These are phyloP conservation scores for Sisor rabdophorus DNA, from an alignment of 2,113 vertebrate genomes.

Conservation along the genomic window DNA sequence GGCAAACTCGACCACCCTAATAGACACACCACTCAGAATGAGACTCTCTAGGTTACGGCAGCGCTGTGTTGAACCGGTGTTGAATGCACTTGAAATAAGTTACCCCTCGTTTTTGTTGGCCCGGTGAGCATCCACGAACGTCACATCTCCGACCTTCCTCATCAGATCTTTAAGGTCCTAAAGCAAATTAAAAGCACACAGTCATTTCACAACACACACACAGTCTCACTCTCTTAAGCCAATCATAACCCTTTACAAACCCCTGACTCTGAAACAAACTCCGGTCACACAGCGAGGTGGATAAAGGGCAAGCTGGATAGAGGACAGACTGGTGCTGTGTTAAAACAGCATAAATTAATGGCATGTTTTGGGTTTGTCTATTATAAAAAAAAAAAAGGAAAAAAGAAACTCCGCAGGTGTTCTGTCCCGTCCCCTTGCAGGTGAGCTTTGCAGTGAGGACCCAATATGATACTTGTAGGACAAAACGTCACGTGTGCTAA, in stretches of 20 bases:
- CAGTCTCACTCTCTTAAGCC: too few relatives aligned
- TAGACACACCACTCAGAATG: not conserved
- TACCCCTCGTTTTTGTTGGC: constrained; percentile 90
- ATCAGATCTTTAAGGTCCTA: constrained; percentile 93
- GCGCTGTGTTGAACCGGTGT: not conserved
- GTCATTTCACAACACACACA: not conserved
- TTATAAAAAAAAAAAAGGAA: not conserved
- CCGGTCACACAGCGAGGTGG: not conserved
- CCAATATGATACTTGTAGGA: not conserved
- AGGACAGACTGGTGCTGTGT: not conserved
- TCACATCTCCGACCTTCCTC: constrained; percentile 91
- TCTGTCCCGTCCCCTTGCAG: not conserved
- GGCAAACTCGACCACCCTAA: constrained; percentile 88
- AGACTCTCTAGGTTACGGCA: not conserved
- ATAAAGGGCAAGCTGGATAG: not conserved
- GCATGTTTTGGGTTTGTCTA: not conserved
- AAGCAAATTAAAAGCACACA: constrained; percentile 54
- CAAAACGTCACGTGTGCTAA: not conserved
- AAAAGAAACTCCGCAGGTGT: not conserved
- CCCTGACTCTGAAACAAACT: constrained; percentile 11
- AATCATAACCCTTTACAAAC: not conserved
- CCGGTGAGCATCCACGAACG: constrained; percentile 90
- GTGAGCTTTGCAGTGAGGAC: not conserved
- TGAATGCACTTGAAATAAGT: constrained; percentile 7
- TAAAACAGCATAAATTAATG: not conserved